Percentiles rank a stretch among this genome's conserved stretches.
Conservation (phyloP, 2,113 vertebrate genomes). For the Cygnus atratus region DNA sequence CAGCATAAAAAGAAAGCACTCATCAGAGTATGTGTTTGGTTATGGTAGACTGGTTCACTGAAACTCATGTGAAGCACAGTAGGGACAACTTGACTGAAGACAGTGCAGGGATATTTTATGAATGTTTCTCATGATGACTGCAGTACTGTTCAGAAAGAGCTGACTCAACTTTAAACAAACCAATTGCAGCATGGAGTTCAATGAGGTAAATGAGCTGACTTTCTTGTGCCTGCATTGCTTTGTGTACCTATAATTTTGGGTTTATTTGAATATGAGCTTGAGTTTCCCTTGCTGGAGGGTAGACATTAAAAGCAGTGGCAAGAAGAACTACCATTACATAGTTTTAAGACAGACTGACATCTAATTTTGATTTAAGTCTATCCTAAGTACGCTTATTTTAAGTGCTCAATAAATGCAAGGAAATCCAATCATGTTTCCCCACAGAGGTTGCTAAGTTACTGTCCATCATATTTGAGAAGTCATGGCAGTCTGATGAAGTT, state of each 20-base stretch:
- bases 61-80: neutral
- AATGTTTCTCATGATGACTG: neutral
- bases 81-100: neutral
- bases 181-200: neutral
- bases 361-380: neutral
- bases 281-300: neutral
- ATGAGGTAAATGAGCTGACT: neutral
- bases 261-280: neutral
- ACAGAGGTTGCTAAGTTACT: too few species aligned
- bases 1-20: neutral
- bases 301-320: neutral
- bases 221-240: neutral
- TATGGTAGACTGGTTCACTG: neutral
- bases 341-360: neutral
- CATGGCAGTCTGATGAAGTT: too few species aligned
- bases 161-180: neutral
- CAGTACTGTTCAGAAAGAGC: neutral
- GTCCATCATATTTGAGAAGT: too few species aligned
- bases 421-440: too few species aligned
- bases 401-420: neutral
- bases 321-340: neutral
- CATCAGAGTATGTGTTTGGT: neutral
- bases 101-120: neutral
- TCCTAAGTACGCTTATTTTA: neutral
- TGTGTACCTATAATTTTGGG: neutral